Evolutionary conservation across 2,113 vertebrate species (phyloP).

Genomic region (Microtus pennsylvanicus): DNA sequence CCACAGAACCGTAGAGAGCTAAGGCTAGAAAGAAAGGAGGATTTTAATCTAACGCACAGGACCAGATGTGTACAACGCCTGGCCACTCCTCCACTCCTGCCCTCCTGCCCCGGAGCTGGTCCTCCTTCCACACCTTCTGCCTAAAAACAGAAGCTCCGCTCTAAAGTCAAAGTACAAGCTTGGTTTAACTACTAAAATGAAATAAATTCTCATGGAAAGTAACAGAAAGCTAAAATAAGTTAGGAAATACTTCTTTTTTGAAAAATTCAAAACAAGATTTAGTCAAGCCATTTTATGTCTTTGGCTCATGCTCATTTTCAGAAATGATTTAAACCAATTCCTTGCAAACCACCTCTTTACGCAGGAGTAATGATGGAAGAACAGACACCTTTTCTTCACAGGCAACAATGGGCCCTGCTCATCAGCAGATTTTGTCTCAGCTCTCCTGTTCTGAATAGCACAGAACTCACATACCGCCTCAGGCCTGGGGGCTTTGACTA

Average conservation of each 20-base stretch:
- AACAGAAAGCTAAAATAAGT: slow-evolving; percentile 48
- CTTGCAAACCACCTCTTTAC: not conserved
- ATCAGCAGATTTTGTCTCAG: not conserved
- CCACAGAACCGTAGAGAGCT: not conserved
- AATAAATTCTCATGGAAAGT: slow-evolving; percentile 5
- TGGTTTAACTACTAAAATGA: slow-evolving; percentile 37
- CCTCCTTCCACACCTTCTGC: not conserved
- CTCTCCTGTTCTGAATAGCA: not conserved
- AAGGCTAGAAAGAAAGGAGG: not conserved
- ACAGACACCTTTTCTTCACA: not conserved
- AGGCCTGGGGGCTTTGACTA: not conserved
- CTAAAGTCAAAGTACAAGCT: not conserved
- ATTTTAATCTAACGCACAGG: not conserved
- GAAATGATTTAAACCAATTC: slow-evolving; percentile 49
- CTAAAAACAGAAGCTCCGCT: not conserved
- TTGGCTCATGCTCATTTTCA: slow-evolving; percentile 44
- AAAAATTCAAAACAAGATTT: slow-evolving; percentile 39
- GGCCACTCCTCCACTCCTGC: not conserved
- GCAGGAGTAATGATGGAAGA: not conserved
- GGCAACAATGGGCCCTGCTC: not conserved
- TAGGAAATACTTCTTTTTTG: not conserved
- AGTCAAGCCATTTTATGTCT: slow-evolving; percentile 21
- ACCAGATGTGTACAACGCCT: not conserved
- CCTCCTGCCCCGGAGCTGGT: not conserved
- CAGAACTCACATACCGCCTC: not conserved